Conservation (phyloP, 2,888 invertebrate species). For the Anthophora plumipes region DNA sequence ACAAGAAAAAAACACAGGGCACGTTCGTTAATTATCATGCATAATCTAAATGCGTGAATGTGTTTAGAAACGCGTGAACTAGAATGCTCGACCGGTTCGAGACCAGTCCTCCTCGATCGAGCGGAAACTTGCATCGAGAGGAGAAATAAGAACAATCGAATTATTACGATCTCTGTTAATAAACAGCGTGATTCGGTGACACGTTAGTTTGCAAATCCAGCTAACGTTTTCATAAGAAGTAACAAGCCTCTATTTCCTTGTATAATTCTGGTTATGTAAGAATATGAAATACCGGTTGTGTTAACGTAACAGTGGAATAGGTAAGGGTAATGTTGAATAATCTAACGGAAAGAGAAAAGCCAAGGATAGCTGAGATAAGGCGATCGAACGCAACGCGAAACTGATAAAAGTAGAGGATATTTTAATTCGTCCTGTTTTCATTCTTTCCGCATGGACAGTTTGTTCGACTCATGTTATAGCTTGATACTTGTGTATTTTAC, state of each 20-base stretch:
- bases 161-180: constrained; percentile 21
- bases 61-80: constrained; percentile 37
- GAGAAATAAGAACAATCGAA: constrained; percentile 51
- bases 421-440: not conserved
- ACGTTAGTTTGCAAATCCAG: constrained; percentile 1
- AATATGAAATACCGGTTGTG: constrained; percentile 48
- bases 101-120: constrained; percentile 29
- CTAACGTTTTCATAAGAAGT: not conserved
- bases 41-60: constrained; percentile 13
- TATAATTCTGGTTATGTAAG: constrained; percentile 34
- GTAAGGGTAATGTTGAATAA: constrained; percentile 8
- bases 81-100: constrained; percentile 50
- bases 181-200: constrained; percentile 21
- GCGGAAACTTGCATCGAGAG: constrained; percentile 31
- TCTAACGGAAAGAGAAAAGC: not conserved
- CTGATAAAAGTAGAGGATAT: not conserved
- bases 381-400: not conserved
- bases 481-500: not conserved
- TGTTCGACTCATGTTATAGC: not conserved
- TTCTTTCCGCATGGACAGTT: not conserved
- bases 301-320: constrained; percentile 36
- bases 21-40: constrained; percentile 38
- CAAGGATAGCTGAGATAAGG: not conserved
- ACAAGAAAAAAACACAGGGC: not conserved
- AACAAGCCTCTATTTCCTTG: not conserved